Evolutionary conservation across 1,140 invertebrate genomes (phyloP), one percentile per base, ranked within the genome.

Genomic region (Varroa destructor): DNA sequence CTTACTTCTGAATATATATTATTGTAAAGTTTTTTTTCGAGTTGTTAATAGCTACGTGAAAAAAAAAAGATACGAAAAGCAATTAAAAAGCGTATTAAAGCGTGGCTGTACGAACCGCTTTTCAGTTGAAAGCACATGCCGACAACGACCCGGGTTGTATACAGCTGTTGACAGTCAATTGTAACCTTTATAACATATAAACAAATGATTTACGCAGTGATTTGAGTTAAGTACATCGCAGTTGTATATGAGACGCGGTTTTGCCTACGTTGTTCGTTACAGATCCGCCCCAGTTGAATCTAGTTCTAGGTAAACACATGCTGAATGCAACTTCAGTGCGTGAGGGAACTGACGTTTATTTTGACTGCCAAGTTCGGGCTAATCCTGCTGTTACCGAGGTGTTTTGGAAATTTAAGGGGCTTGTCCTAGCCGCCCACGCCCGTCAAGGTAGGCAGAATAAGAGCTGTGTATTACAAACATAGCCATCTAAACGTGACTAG

Each of bases 351-450:
- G 89, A 92, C 79, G 89, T 93, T 58, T 91, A 91, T 79, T 88
- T 93, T 75, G 90, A 91, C 79, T 92, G 90, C 80, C 88, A 87
- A 77, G 89, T 92, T 73, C 87, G 87, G 79, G 87, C 89, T 6
- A 92, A 91, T 82, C 89, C 90, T 1, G 87, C 87, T 76, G 85
- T 85, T n/a, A 87, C 87, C 77, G 86, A 88, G 76, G 83, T 90
- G 70, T 84, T 86, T 72, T 91, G 89, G 89, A 89, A 86, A 79
- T 88, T 89, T 78, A 86, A 88, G 75, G 88, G 70, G 1, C 74
- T 74, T 46, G 12, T 58, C 1, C 43, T 77, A 12, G 36, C 71
- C 4, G 55, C 72, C 10, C 57, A 74, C 40, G 70, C 46, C 42
- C 57, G 12, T 12, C 57, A 37, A 42, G 57, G 36, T 61, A 61